These are phyloP conservation scores for Xanthia togata DNA, from an alignment of 2,888 invertebrate species.

Conservation along the genomic window DNA sequence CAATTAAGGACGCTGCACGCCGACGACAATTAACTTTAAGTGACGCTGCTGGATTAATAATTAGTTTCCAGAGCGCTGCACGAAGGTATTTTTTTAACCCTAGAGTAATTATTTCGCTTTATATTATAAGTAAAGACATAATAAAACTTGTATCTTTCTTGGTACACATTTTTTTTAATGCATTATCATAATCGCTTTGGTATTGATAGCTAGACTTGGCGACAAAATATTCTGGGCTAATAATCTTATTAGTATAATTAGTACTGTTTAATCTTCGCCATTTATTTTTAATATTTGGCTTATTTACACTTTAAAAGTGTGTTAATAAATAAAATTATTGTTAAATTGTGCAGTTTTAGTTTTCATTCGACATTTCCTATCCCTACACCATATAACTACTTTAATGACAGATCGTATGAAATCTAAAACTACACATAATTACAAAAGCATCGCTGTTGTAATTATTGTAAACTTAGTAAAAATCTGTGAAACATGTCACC, in stretches of 20 bases:
- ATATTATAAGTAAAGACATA: constrained; percentile 43
- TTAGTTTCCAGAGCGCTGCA: constrained; percentile 22
- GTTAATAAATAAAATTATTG: constrained; percentile 44
- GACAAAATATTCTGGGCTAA: constrained; percentile 49
- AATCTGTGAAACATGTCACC: background rate
- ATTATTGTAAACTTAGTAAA: background rate
- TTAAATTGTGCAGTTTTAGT: constrained; percentile 24
- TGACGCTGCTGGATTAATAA: constrained; percentile 26
- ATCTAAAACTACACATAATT: constrained; percentile 13
- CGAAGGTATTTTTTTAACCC: constrained; percentile 16
- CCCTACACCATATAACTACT: constrained; percentile 48
- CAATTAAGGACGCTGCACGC: constrained; percentile 72
- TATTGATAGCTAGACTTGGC: constrained; percentile 46
- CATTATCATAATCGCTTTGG: constrained; percentile 54
- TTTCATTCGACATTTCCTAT: constrained; percentile 48
- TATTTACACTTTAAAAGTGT: constrained; percentile 61
- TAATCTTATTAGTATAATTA: constrained; percentile 17
- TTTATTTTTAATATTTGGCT: constrained; percentile 57
- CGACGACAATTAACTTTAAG: constrained; percentile 59
- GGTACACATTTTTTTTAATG: constrained; percentile 32
- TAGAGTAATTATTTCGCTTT: constrained; percentile 37
- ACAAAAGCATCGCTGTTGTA: background rate
- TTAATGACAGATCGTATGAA: constrained; percentile 14
- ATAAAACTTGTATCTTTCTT: constrained; percentile 57
- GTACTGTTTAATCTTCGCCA: constrained; percentile 35